These are phyloP conservation scores for Celastrina argiolus DNA, from an alignment of 2,888 invertebrate species.

Conservation along the genomic window DNA sequence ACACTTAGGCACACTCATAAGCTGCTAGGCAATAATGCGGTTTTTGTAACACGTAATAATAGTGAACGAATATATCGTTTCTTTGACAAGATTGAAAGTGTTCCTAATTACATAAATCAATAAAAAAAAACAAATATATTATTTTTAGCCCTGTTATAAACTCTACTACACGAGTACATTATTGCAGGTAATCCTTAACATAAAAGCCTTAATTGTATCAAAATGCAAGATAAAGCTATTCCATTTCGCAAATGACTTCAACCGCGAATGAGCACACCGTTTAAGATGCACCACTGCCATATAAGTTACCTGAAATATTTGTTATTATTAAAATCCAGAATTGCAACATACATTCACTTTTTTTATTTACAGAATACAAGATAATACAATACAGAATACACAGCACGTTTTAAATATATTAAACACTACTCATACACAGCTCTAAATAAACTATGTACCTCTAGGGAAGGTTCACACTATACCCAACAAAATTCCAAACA, in stretches of 20 bases:
- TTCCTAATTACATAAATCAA: no score
- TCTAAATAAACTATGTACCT: no score
- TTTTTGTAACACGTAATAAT: no score
- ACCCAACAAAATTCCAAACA: no score
- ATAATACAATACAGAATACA: no score
- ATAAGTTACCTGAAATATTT: background rate
- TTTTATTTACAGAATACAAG: no score
- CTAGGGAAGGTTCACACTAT: no score
- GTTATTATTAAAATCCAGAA: background rate
- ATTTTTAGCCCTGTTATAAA: background rate
- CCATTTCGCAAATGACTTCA: background rate
- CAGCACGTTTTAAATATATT: no score
- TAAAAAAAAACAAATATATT: background rate
- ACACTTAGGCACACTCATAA: background rate
- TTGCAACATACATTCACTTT: background rate
- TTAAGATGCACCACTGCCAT: background rate
- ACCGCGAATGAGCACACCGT: background rate
- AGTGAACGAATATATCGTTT: no score
- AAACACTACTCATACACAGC: no score
- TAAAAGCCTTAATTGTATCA: constrained; percentile 14
- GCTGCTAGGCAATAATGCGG: no score
- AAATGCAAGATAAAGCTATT: constrained; percentile 17
- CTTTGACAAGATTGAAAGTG: no score
- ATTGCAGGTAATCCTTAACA: background rate
- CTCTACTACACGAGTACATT: constrained; percentile 12